Evolutionary conservation across 2,113 vertebrate genomes (phyloP).

Genomic region (Okapia johnstoni): DNA sequence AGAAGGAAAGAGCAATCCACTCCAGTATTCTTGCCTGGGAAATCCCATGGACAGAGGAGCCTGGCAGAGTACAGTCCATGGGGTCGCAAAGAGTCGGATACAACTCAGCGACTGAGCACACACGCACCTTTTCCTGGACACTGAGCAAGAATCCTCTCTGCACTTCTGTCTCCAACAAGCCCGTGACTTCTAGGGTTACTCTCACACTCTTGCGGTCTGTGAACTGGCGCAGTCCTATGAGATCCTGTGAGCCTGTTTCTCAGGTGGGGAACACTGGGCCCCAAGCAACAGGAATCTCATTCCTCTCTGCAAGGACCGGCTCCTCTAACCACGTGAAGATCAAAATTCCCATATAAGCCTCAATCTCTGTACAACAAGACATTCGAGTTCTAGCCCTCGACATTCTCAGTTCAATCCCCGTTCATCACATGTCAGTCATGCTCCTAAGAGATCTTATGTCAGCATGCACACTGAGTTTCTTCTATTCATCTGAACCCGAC

Average conservation of each 20-base stretch:
- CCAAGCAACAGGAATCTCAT: neutral
- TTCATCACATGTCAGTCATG: rapidly evolving
- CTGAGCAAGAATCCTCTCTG: neutral
- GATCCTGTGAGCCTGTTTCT: neutral
- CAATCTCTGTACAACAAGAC: neutral
- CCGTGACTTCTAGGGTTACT: neutral
- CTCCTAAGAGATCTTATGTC: neutral
- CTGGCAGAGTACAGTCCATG: neutral
- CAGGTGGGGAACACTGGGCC: neutral
- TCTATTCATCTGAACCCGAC: neutral
- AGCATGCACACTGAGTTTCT: rapidly evolving
- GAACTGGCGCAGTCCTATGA: neutral
- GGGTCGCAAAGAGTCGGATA: neutral
- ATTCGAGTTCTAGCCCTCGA: rapidly evolving
- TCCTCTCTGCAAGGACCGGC: no score
- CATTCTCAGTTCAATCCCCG: neutral
- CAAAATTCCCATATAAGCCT: no score
- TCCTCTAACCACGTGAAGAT: neutral
- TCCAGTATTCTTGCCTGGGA: neutral
- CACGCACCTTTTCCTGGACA: rapidly evolving
- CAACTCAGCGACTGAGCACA: neutral
- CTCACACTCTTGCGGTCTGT: neutral
- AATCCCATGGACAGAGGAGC: neutral
- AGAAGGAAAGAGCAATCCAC: neutral
- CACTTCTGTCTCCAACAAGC: rapidly evolving